Evolutionary conservation across 2,113 vertebrate genomes (phyloP).

Genomic region (Misgurnus mizolepis): DNA sequence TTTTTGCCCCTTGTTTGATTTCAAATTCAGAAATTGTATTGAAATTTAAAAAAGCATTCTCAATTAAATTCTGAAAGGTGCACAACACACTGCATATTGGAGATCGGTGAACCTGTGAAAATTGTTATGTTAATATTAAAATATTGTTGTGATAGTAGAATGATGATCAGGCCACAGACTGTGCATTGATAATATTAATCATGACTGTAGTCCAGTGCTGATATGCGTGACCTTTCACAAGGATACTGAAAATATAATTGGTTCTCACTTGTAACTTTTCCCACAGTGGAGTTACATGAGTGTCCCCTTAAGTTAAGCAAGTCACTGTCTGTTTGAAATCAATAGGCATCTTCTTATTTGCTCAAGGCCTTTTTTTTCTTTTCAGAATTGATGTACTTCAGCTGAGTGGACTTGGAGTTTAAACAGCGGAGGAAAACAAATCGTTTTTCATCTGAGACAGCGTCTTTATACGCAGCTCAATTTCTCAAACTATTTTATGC

Average conservation of each 20-base stretch:
- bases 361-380: background rate
- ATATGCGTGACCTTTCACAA: background rate
- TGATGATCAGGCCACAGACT: background rate
- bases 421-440: slow-evolving; percentile 50
- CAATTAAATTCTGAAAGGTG: background rate
- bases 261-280: background rate
- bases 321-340: slow-evolving; percentile 2
- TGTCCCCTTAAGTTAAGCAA: slow-evolving; percentile 15
- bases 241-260: slow-evolving; percentile 20
- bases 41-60: background rate
- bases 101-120: background rate
- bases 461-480: slow-evolving; percentile 52
- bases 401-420: slow-evolving; percentile 28
- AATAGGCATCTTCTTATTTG: slow-evolving; percentile 13
- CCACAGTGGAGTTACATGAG: background rate
- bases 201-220: background rate
- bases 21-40: background rate
- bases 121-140: background rate
- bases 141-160: background rate
- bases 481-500: slow-evolving; percentile 52
- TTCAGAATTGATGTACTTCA: slow-evolving; percentile 48
- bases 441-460: slow-evolving; percentile 61
- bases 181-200: slow-evolving; percentile 8
- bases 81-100: background rate
- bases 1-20: background rate